Conservation (phyloP, 2,797 vertebrate genomes). For the Hipposideros larvatus region DNA sequence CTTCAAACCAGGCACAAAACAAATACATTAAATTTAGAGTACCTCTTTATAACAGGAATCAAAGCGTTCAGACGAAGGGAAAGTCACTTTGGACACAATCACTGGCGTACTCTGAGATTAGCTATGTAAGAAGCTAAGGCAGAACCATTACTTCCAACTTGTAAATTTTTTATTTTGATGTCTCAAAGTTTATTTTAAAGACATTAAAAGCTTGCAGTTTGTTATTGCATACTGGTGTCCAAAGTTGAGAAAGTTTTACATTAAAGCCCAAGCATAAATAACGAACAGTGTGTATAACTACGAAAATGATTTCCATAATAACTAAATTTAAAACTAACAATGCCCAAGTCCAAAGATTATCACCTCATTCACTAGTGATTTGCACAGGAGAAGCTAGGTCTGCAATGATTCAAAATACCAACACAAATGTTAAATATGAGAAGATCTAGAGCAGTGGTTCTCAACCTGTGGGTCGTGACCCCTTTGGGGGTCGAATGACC, state of each 20-base stretch:
- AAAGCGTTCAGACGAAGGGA: neutral
- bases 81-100: neutral
- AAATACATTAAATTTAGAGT: neutral
- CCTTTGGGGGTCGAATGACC: too few species aligned
- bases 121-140: neutral
- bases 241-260: slow-evolving; percentile 1
- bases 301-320: neutral
- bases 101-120: neutral
- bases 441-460: neutral
- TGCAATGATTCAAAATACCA: neutral
- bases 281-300: neutral
- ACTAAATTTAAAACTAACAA: neutral
- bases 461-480: too few species aligned
- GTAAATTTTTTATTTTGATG: neutral
- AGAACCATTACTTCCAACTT: neutral
- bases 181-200: neutral
- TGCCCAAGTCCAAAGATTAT: neutral
- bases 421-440: neutral
- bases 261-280: neutral
- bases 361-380: neutral
- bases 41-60: neutral
- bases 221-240: neutral
- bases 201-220: neutral
- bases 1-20: neutral
- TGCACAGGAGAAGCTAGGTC: neutral